phyloP scores from a whole-genome alignment of 2,888 invertebrate species.

The Epiblema foenella region DNA sequence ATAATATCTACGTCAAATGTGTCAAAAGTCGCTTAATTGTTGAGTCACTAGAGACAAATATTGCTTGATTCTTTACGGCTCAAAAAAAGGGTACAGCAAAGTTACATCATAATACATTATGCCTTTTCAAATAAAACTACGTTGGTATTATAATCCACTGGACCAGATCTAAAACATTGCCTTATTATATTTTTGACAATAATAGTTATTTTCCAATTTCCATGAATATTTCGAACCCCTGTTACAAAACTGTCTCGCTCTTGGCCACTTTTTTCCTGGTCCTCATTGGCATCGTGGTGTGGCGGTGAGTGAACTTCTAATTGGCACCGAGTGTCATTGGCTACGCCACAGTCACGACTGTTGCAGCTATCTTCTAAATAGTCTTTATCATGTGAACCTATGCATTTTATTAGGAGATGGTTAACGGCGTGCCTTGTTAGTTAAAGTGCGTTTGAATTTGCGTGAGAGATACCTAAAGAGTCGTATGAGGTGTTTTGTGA shows the following conservation, averaged over 20 bases:
- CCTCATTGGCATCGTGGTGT: slow-evolving; percentile 55
- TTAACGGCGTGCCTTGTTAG: slow-evolving; percentile 29
- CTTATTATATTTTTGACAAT: too few relatives aligned
- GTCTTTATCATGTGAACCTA: slow-evolving; percentile 40
- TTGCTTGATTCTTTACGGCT: too few relatives aligned
- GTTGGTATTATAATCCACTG: too few relatives aligned
- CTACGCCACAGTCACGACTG: slow-evolving; percentile 62
- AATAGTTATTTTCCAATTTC: background rate
- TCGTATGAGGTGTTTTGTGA: background rate
- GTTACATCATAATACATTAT: too few relatives aligned
- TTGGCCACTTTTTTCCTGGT: slow-evolving; percentile 57
- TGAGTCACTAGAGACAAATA: too few relatives aligned
- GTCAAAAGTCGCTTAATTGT: too few relatives aligned
- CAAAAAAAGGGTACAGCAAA: too few relatives aligned
- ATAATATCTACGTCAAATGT: too few relatives aligned
- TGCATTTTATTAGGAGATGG: slow-evolving; percentile 28
- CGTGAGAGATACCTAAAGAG: slow-evolving; percentile 9
- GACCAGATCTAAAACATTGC: too few relatives aligned
- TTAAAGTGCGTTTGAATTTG: slow-evolving; percentile 29
- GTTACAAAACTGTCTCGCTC: background rate
- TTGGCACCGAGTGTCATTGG: slow-evolving; percentile 69
- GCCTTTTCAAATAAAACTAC: too few relatives aligned
- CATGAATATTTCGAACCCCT: background rate
- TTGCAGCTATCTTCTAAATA: slow-evolving; percentile 31
- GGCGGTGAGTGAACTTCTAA: slow-evolving; percentile 79